Evolutionary conservation across 2,888 invertebrate genomes (phyloP).

Genomic region (Orchesella flavescens): DNA sequence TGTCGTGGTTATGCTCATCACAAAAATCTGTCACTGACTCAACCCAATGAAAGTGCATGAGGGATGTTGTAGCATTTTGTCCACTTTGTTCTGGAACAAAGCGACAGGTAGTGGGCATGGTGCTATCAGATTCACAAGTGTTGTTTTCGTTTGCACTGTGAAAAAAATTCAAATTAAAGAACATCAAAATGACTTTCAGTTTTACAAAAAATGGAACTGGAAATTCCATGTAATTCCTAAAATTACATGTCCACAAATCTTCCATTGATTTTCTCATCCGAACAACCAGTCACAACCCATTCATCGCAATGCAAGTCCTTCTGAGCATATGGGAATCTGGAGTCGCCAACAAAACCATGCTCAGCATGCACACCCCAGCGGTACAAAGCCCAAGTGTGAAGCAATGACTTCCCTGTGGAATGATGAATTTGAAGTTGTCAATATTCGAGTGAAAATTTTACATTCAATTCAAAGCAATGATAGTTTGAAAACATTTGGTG

Average conservation of each 20-base stretch:
- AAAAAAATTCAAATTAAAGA: no score
- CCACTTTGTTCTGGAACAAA: slow-evolving; percentile 23
- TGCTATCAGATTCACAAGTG: no score
- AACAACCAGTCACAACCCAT: slow-evolving; percentile 68
- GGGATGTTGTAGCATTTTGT: slow-evolving; percentile 59
- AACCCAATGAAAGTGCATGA: slow-evolving; percentile 69
- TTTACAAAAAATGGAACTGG: no score
- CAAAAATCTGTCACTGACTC: slow-evolving; percentile 75
- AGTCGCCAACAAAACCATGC: slow-evolving; percentile 60
- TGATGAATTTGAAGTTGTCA: not conserved
- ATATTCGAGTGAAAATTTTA: not conserved
- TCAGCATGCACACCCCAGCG: slow-evolving; percentile 69
- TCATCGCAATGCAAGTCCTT: slow-evolving; percentile 4
- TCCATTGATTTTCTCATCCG: slow-evolving; percentile 57
- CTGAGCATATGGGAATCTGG: slow-evolving; percentile 66
- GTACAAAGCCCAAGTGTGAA: slow-evolving; percentile 66
- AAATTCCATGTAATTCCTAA: no score
- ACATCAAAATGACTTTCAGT: not conserved
- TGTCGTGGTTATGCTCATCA: slow-evolving; percentile 79
- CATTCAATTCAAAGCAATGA: not conserved
- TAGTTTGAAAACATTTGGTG: not conserved
- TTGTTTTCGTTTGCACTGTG: not conserved
- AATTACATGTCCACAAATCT: slow-evolving; percentile 54
- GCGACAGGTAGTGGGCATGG: slow-evolving; percentile 1
- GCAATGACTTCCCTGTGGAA: slow-evolving; percentile 63